Base-by-base conservation (phyloP, 2,888 invertebrate genomes). In the Euspilapteryx auroguttella region DNA sequence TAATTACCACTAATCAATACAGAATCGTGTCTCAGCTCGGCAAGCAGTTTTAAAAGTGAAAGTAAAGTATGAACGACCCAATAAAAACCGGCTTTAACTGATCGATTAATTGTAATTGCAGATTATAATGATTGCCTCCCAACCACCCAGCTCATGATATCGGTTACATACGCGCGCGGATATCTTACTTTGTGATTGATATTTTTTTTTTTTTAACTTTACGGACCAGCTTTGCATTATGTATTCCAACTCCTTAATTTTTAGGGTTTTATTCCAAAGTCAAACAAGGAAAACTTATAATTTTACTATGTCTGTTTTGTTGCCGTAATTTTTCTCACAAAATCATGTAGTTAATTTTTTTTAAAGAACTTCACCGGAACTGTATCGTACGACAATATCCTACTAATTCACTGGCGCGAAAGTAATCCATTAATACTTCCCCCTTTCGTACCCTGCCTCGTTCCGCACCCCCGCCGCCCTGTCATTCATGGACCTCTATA, bases 401-500 rank as follows among this genome's bases (percentile, higher is more conserved):
- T 75, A n/a, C n/a, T n/a, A 73, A 75, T 75, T 73, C 73, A 73
- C 63, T 65, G 61, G 68, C 65, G 63, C 64, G 65, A 65, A 57
- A 66, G 73, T 75, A 75, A 75, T 75, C 73, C 75, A 75, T 75
- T 73, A 75, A 71, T 62, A 55, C 49, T 44, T 54, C 55, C 51
- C 45, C 40, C 34, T 37, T 39, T 21, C 37, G 42, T 11, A 21
- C 21, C 44, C 42, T 38, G 41, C 39, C 44, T 43, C 32, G 29
- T 29, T 31, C 37, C 17, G 34, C 34, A 38, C 38, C 35, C 36
- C 34, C 31, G 17, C 28, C 23, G 28, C 31, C 33, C 64, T 62
- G 63, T 68, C 71, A 73, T 71, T 71, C 71, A 69, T 69, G 68
- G 66, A 71, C 64, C 65, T 68, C 62, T 69, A 63, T 65, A 68